Evolutionary conservation across 1,140 invertebrate species (phyloP), one percentile per base, ranked within the genome.

Genomic region (Drosophila nebulosa): DNA sequence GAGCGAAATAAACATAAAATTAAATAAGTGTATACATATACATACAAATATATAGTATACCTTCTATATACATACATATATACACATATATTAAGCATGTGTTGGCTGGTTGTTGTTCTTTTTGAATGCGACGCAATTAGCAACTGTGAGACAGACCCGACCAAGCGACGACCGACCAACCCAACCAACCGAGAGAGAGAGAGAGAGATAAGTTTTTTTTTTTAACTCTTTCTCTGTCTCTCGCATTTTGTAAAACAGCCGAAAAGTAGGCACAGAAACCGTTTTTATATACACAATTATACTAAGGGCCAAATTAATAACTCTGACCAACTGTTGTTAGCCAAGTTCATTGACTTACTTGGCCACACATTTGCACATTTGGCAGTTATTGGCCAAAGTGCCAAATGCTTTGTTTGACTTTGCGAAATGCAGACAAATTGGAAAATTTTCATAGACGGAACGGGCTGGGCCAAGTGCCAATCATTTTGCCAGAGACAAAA

Each of bases 351-450:
- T 57, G 53, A 9, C 74, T 71, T 66, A 59, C 53, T 32, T 65
- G 73, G 69, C 46, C 73, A n/a, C 68, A 64, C 70, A 65, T 62
- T 74, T 61, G 58, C 71, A 62, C 60, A 42, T 60, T 46, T 70
- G 52, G 30, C 60, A 62, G 57, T 52, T 52, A 51, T 64, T 64
- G 61, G 26, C 32, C 30, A 30, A 12, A 9, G 27, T 70, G 69
- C 50, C 55, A 65, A 69, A 76, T 61, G 74, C 65, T 74, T 78
- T 78, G 67, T 78, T 77, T 78, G 74, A 59, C 63, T 78, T 78
- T 42, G 42, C 58, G 26, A 55, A 78, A 70, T 70, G 71, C 74
- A 69, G 61, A 73, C 69, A 76, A 76, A 76, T 76, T 73, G 52
- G 52, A 55, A 55, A 55, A 55, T 55, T 32, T 55, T 55, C 52